These are phyloP conservation scores for Harpagoxenus sublaevis DNA, from an alignment of 2,888 invertebrate species.

Conservation along the genomic window DNA sequence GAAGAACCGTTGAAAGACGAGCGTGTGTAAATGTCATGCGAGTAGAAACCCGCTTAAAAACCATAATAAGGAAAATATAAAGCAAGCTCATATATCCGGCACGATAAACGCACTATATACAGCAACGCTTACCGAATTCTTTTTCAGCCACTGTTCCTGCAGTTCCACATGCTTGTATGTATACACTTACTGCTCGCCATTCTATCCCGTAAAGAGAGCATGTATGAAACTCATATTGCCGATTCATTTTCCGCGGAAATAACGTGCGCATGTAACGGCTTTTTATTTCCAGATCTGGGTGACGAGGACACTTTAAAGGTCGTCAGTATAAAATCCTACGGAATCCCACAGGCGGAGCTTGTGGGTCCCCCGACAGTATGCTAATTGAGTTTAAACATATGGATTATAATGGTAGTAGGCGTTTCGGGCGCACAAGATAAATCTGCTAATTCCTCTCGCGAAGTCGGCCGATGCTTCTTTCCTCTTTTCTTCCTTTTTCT, in stretches of 20 bases:
- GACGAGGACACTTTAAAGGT: not conserved
- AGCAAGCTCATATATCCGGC: not conserved
- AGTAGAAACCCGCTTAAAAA: conserved; percentile 1
- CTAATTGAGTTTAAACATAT: conserved; percentile 44
- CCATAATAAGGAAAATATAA: conserved; percentile 18
- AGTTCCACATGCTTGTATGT: not conserved
- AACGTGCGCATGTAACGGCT: not conserved
- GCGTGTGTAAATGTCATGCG: conserved; percentile 23
- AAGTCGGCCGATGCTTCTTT: not conserved
- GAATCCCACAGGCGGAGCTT: conserved; percentile 7
- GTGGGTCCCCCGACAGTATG: not conserved
- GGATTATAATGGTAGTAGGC: conserved; percentile 40
- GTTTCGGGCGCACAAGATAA: conserved; percentile 36
- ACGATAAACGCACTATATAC: not conserved
- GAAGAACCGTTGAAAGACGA: conserved; percentile 27
- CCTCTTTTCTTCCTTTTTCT: conserved; percentile 1
- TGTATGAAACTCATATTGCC: not conserved
- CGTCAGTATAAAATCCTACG: not conserved
- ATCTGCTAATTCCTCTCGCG: conserved; percentile 47
- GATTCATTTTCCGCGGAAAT: not conserved
- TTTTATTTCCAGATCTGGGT: not conserved
- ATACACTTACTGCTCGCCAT: not conserved
- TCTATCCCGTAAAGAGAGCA: not conserved
- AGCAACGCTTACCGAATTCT: not conserved
- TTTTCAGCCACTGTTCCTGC: not conserved